Base-by-base conservation (phyloP, 1,140 invertebrate species). In the Aphaenogaster rudis region DNA sequence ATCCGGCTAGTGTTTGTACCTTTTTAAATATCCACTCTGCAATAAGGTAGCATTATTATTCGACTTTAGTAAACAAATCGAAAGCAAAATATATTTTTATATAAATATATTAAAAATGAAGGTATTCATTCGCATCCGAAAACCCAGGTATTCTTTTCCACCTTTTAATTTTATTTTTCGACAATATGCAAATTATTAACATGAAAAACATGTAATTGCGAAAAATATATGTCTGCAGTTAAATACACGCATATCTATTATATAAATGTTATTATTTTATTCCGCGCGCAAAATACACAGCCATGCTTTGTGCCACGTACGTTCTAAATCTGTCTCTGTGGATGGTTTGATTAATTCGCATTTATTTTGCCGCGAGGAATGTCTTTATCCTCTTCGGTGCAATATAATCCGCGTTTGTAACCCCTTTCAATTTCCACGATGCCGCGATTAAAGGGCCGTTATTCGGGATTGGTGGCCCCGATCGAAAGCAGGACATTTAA, bases 401-500 rank as follows among this genome's bases (percentile, higher is more conserved):
- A 74, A 76, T 45, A 84, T 48, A 74, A 82, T 42, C 50, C 69
- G 54, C 69, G 80, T 61, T 84, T 84, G 80, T 50, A 74, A 84
- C 42, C 80, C 54, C 69, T 84, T 84, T 84, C 80, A 84, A 76
- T 84, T 84, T 84, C 80, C 80, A 84, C 80, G 78, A 81, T 72
- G 71, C 80, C n/a, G 28, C 80, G 69, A 84, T 84, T 84, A 84
- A 84, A 84, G 80, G 54, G 42, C 69, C 54, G 54, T 84, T 84
- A 84, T 84, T 84, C 80, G 80, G 54, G 69, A 84, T 84, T 84
- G 80, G 42, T 74, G 69, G 52, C 69, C 69, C n/a, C 48, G 42
- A 84, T 84, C 21, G 80, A 84, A 84, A 74, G 69, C 80, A 59
- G 80, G 80, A 84, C 80, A 74, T 84, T 84, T 84, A 84, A 84